Conservation (phyloP, 2,888 invertebrate genomes). For the Synergus umbraculus region DNA sequence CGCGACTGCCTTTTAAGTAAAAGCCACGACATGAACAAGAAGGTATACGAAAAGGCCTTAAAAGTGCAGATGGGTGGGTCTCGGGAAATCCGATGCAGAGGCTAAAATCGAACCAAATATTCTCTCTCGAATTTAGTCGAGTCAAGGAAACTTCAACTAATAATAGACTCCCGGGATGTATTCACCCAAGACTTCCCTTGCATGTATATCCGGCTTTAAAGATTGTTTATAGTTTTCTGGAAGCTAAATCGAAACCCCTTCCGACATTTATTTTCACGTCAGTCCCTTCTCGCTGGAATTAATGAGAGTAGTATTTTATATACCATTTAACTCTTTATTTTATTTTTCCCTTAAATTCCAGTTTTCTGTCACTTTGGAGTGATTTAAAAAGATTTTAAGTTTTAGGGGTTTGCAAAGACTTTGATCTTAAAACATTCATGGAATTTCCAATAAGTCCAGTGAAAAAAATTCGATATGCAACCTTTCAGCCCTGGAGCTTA, state of each 20-base stretch:
- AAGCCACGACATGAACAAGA: constrained; percentile 18
- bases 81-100: neutral
- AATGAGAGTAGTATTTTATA: too few species aligned
- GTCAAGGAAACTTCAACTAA: neutral
- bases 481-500: neutral
- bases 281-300: too few species aligned
- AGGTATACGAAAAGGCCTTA: neutral
- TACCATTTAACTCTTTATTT: too few species aligned
- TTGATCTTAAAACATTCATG: too few species aligned
- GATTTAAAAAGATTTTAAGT: too few species aligned
- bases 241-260: neutral
- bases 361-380: too few species aligned
- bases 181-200: neutral
- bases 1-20: constrained; percentile 30
- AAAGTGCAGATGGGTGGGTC: neutral
- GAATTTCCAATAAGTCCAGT: too few species aligned
- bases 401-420: too few species aligned
- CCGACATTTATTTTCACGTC: neutral
- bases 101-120: constrained; percentile 4
- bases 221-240: neutral
- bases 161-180: neutral
- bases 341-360: too few species aligned
- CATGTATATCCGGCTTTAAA: constrained; percentile 1
- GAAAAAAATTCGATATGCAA: too few species aligned
- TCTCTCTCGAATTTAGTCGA: neutral